phyloP scores from a whole-genome alignment of 2,888 invertebrate genomes.

The Papilio demoleus region DNA sequence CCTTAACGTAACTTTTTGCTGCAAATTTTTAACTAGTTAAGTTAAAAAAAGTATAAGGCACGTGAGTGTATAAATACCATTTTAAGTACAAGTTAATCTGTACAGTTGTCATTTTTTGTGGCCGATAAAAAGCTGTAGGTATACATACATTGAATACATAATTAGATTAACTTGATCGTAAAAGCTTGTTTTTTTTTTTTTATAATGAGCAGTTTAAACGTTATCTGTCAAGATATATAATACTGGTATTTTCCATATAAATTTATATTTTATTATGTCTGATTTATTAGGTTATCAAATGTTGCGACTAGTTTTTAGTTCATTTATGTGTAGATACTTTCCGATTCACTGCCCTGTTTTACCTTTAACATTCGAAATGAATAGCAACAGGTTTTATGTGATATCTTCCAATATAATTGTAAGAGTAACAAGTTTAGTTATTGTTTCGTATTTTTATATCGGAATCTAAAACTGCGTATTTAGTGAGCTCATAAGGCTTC shows the following conservation, averaged over 20 bases:
- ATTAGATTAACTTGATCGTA: neutral
- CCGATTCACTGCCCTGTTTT: neutral
- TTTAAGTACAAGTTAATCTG: too few species aligned
- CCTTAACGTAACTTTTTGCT: too few species aligned
- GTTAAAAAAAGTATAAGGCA: too few species aligned
- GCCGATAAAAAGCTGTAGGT: neutral
- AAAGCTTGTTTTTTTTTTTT: neutral
- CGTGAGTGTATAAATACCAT: too few species aligned
- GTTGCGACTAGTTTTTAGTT: slow-evolving; percentile 16
- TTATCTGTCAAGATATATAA: slow-evolving; percentile 15
- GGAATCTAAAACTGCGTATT: too few species aligned
- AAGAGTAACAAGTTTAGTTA: too few species aligned
- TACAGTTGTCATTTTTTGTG: too few species aligned
- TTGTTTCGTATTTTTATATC: too few species aligned
- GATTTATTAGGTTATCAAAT: slow-evolving; percentile 26
- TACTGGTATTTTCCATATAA: slow-evolving; percentile 11
- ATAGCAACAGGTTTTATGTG: neutral
- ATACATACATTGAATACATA: neutral
- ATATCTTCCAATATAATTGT: neutral
- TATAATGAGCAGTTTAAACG: neutral
- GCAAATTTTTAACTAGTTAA: too few species aligned
- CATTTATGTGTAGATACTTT: neutral
- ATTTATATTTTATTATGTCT: slow-evolving; percentile 18
- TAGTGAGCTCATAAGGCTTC: too few species aligned
- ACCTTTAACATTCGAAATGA: too few species aligned